A percentile compares a stretch with the other conserved stretches of the same genome.
phyloP scores from a whole-genome alignment of 2,888 invertebrate genomes.

The Dilophus febrilis region DNA sequence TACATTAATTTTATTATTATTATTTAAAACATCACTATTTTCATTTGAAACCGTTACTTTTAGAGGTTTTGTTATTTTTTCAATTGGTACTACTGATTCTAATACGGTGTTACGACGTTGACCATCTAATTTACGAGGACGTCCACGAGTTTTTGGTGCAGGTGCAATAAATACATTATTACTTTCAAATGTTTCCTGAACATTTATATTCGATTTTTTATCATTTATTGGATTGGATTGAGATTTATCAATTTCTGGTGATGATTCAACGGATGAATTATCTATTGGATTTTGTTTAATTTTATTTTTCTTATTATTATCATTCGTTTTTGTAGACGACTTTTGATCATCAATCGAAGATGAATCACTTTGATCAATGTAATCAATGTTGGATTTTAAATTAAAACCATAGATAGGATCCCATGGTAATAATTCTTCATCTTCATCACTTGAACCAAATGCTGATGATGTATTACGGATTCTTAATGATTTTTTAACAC shows the following conservation, averaged over 20 bases:
- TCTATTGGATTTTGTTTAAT: not conserved
- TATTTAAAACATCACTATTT: too few species aligned
- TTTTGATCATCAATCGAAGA: not conserved
- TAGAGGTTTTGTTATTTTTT: too few species aligned
- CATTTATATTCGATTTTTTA: not conserved
- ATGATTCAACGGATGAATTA: not conserved
- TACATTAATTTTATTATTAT: too few species aligned
- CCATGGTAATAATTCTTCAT: conserved; percentile 8
- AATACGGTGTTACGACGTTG: too few species aligned
- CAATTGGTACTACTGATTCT: too few species aligned
- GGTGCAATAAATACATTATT: too few species aligned
- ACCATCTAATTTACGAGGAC: too few species aligned
- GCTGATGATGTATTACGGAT: not conserved
- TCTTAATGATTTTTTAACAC: conserved; percentile 1
- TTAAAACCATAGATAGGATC: conserved; percentile 4
- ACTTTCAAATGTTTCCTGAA: not conserved
- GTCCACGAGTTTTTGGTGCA: too few species aligned
- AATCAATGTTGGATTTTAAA: not conserved
- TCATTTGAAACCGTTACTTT: too few species aligned
- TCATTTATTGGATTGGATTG: not conserved
- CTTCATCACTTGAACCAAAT: conserved; percentile 9
- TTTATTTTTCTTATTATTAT: not conserved
- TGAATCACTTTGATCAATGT: not conserved
- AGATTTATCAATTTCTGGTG: not conserved
- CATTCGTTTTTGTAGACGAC: not conserved